These are phyloP conservation scores for Saturnia pavonia DNA, from an alignment of 2,888 invertebrate genomes.

Conservation along the genomic window DNA sequence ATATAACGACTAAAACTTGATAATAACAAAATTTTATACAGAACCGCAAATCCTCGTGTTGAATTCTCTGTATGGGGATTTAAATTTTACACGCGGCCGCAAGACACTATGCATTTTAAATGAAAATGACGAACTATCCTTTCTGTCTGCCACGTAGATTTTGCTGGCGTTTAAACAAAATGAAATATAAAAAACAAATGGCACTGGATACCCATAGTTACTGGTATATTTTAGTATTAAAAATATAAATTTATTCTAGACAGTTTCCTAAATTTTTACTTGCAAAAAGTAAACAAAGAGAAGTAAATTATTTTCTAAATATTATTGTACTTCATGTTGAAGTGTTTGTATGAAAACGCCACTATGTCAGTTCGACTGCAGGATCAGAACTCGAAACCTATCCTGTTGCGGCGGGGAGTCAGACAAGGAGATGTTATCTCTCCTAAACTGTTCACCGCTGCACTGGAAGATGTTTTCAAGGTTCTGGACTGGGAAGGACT, in stretches of 20 bases:
- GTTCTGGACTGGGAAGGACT: no score
- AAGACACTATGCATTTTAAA: constrained; percentile 3
- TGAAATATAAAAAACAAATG: neutral
- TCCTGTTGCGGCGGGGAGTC: no score
- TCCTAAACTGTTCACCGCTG: no score
- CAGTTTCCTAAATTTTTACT: neutral
- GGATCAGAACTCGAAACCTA: no score
- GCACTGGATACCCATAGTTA: no score
- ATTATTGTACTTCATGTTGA: no score
- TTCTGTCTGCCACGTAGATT: neutral
- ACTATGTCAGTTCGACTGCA: no score
- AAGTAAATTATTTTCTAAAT: neutral
- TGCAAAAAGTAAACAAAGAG: neutral
- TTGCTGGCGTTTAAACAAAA: neutral
- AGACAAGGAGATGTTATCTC: no score
- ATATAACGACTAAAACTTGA: constrained; percentile 18
- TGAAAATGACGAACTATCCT: neutral
- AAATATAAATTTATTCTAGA: neutral
- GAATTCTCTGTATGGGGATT: constrained; percentile 28
- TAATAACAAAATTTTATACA: neutral
- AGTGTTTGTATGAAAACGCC: no score
- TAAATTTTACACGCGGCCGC: neutral
- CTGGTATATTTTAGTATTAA: neutral
- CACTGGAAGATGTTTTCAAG: no score
- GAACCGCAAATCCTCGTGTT: neutral